Evolutionary conservation across 2,797 vertebrate species (phyloP).

Genomic region (Dallia pectoralis): DNA sequence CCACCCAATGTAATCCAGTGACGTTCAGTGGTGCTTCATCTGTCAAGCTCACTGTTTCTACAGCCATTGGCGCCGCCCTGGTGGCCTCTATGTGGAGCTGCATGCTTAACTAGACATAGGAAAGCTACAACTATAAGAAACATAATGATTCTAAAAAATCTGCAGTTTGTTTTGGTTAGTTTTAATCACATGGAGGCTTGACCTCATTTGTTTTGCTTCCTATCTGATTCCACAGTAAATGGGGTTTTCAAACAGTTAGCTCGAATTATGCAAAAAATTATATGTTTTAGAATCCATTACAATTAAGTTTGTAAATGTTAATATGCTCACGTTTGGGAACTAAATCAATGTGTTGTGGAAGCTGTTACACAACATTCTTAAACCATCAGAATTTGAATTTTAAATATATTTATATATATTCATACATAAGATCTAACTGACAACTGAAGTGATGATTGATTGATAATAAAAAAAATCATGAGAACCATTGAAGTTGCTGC

Average conservation of each 20-base stretch:
- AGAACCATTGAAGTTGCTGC: too few relatives aligned
- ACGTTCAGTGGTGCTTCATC: constrained; percentile 16
- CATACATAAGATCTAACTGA: too few relatives aligned
- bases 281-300: neutral
- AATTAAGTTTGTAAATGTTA: neutral
- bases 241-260: neutral
- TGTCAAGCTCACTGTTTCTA: constrained; percentile 47
- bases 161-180: neutral
- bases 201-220: neutral
- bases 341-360: neutral
- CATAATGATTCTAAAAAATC: neutral
- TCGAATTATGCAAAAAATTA: neutral
- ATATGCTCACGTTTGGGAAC: neutral
- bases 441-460: too few relatives aligned
- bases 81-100: constrained; percentile 51
- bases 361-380: neutral
- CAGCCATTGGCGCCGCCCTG: constrained; percentile 25
- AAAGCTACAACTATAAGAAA: neutral
- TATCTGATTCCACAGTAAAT: neutral
- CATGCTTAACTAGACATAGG: constrained; percentile 34
- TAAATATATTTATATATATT: too few relatives aligned
- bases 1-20: constrained; percentile 53
- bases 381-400: too few relatives aligned
- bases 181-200: neutral
- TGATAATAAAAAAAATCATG: too few relatives aligned